Conservation (phyloP, 2,797 vertebrate genomes). For the Eospalax fontanierii region DNA sequence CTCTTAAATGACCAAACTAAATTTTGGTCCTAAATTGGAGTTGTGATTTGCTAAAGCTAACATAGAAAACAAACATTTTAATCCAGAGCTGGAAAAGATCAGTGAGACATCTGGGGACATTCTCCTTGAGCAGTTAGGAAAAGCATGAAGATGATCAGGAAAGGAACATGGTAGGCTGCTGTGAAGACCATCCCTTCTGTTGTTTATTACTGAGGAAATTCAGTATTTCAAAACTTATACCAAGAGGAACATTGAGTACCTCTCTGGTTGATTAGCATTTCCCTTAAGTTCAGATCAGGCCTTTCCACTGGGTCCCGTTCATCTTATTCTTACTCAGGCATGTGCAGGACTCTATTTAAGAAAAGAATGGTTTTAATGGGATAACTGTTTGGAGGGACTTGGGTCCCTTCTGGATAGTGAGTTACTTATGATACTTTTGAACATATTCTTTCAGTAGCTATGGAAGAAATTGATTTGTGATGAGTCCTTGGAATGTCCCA, state of each 20-base stretch:
- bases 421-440: not conserved
- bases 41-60: conserved; percentile 61
- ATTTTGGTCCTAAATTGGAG: not conserved
- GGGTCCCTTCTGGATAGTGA: not conserved
- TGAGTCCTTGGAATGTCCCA: conserved; percentile 17
- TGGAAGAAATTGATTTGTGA: not conserved
- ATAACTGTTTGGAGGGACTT: not conserved
- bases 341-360: not conserved
- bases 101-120: conserved; percentile 1
- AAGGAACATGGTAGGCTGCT: not conserved
- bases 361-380: not conserved
- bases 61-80: conserved; percentile 26
- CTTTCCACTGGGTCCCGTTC: not conserved
- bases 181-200: not conserved
- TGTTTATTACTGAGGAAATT: not conserved
- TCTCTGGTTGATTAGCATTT: not conserved
- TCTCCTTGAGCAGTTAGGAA: not conserved
- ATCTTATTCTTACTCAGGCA: not conserved
- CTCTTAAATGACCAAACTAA: conserved; percentile 55
- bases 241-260: not conserved
- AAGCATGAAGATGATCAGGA: not conserved
- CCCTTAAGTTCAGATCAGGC: not conserved
- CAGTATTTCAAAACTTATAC: not conserved
- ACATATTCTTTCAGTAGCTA: not conserved
- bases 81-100: not conserved